A percentile compares a stretch with the other conserved stretches of the same genome.
Conservation (phyloP, 1,140 invertebrate genomes). For the Magallana gigas region DNA sequence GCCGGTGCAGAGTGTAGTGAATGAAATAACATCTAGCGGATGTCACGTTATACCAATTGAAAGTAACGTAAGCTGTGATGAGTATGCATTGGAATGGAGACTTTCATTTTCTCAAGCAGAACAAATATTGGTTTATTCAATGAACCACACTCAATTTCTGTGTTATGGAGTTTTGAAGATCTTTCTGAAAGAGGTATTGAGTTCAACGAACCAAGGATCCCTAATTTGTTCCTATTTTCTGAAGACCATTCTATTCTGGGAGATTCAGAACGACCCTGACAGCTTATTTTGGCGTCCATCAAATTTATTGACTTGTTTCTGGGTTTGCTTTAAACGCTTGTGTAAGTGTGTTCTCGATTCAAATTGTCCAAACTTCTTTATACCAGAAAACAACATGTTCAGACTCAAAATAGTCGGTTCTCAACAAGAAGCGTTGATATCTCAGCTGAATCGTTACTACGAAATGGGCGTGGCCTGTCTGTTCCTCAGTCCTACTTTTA, state of each 20-base stretch:
- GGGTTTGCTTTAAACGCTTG: conserved; percentile 34
- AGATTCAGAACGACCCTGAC: background rate
- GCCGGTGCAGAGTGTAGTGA: background rate
- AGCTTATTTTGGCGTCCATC: background rate
- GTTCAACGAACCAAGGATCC: background rate
- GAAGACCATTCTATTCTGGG: conserved; percentile 42
- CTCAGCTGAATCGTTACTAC: background rate
- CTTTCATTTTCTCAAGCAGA: conserved; percentile 45
- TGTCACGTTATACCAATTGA: conserved; percentile 38
- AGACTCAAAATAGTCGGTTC: background rate
- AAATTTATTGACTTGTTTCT: conserved; percentile 18
- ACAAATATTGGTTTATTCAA: conserved; percentile 33
- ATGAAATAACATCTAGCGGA: background rate
- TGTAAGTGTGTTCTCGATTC: background rate
- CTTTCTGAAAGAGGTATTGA: conserved; percentile 27
- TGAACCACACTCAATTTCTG: conserved; percentile 41
- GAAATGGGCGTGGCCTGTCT: too few relatives aligned
- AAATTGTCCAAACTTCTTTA: conserved; percentile 34
- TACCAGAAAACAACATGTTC: conserved; percentile 35
- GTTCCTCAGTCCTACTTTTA: too few relatives aligned
- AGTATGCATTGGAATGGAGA: conserved; percentile 33
- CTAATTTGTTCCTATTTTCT: conserved; percentile 41
- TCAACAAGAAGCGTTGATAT: background rate
- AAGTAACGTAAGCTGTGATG: background rate
- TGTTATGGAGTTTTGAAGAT: conserved; percentile 40